Conservation (phyloP, 2,888 invertebrate species). For the Thera britannica region DNA sequence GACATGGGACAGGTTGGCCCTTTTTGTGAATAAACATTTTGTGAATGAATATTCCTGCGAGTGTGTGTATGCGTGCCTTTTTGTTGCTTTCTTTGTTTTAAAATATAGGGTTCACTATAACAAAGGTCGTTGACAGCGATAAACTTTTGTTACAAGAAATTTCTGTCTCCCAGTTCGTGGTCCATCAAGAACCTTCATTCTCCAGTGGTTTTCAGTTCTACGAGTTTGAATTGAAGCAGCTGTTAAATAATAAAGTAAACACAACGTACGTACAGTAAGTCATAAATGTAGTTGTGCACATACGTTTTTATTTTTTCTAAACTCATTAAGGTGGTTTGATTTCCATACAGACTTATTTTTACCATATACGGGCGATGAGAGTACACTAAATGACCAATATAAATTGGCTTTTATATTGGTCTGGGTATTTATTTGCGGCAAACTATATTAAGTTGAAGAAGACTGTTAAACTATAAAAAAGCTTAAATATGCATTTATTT, state of each 20-base stretch:
- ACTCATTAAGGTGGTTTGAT: slow-evolving; percentile 40
- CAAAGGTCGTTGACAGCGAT: slow-evolving; percentile 45
- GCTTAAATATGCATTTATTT: too few relatives aligned
- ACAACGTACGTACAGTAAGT: slow-evolving; percentile 17
- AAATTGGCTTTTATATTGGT: too few relatives aligned
- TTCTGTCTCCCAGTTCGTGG: not conserved
- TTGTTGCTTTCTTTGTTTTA: slow-evolving; percentile 46
- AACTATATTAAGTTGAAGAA: too few relatives aligned
- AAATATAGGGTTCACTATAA: slow-evolving; percentile 49
- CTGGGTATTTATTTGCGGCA: too few relatives aligned
- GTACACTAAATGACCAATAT: too few relatives aligned
- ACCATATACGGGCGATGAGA: too few relatives aligned
- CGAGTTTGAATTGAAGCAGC: not conserved
- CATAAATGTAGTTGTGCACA: slow-evolving; percentile 23
- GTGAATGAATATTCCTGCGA: slow-evolving; percentile 40
- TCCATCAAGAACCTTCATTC: not conserved
- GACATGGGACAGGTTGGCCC: slow-evolving; percentile 71
- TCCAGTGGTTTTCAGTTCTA: not conserved
- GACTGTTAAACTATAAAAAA: too few relatives aligned
- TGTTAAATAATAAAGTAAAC: not conserved
- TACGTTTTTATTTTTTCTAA: slow-evolving; percentile 45
- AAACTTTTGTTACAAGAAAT: slow-evolving; percentile 1
- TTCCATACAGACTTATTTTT: too few relatives aligned
- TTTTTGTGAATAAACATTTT: slow-evolving; percentile 71
- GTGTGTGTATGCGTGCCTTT: slow-evolving; percentile 46